These are phyloP conservation scores for Heliconius eleuchia DNA, from an alignment of 1,140 invertebrate genomes.

Conservation along the genomic window DNA sequence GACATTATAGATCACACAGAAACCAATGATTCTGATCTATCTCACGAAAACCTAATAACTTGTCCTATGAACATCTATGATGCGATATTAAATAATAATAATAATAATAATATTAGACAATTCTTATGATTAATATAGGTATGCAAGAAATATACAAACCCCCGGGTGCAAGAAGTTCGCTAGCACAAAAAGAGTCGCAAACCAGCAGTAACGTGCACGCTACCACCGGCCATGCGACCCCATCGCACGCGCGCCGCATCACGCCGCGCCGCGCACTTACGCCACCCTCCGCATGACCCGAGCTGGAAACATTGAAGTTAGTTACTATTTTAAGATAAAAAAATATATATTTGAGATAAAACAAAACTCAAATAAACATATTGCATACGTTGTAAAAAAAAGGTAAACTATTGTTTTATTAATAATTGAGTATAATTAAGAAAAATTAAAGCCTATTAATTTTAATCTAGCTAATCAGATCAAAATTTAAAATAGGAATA, in stretches of 20 bases:
- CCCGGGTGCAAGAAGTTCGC: constrained; percentile 53
- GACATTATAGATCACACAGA: neutral
- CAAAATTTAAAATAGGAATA: too few relatives aligned
- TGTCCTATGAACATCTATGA: neutral
- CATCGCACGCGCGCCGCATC: constrained; percentile 60
- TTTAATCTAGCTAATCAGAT: too few relatives aligned
- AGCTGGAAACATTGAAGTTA: constrained; percentile 45
- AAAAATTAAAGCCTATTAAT: too few relatives aligned
- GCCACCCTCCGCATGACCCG: constrained; percentile 49
- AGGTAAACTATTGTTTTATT: too few relatives aligned
- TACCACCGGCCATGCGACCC: constrained; percentile 57
- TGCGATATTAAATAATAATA: too few relatives aligned
- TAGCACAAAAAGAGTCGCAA: constrained; percentile 47
- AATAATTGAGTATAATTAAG: too few relatives aligned
- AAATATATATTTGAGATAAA: too few relatives aligned
- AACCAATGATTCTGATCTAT: neutral
- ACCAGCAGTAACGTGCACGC: constrained; percentile 62
- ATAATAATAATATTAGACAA: too few relatives aligned
- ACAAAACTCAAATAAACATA: too few relatives aligned
- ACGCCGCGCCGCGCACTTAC: constrained; percentile 53
- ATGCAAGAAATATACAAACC: constrained; percentile 43
- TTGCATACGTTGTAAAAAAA: too few relatives aligned
- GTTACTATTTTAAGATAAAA: too few relatives aligned
- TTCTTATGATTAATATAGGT: too few relatives aligned
- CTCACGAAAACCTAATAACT: neutral